Percentiles rank a stretch among this genome's conserved stretches.
Evolutionary conservation across 2,797 vertebrate genomes (phyloP).

Genomic region (Glyptemys insculpta): DNA sequence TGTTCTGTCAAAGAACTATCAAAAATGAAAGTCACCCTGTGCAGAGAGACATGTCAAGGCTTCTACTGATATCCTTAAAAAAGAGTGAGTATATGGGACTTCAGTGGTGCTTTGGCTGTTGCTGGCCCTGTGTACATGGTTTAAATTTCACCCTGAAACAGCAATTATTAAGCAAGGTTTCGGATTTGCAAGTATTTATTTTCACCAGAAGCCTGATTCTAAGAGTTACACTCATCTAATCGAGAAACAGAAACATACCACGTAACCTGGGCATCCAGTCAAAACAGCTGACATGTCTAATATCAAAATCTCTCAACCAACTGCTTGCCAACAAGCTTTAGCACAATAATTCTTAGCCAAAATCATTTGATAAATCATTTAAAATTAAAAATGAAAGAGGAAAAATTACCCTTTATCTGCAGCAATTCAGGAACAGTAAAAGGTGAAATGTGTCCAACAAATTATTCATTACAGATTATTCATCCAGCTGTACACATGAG

Average conservation of each 20-base stretch:
- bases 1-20: neutral
- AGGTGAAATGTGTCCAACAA: neutral
- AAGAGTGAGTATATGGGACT: neutral
- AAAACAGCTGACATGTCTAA: slow-evolving; percentile 21
- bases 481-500: neutral
- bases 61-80: neutral
- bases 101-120: neutral
- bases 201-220: neutral
- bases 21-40: neutral
- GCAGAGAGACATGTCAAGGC: neutral
- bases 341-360: neutral
- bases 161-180: neutral
- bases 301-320: slow-evolving; percentile 1
- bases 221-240: neutral
- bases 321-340: neutral
- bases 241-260: neutral
- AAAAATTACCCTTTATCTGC: neutral
- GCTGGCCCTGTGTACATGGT: neutral
- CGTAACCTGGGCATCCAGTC: neutral
- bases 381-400: neutral
- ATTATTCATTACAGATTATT: slow-evolving; percentile 15
- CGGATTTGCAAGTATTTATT: neutral
- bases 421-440: neutral
- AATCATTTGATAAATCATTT: neutral
- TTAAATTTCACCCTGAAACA: slow-evolving; percentile 1